Conservation (phyloP, 2,113 vertebrate genomes). For the Eulemur rufifrons region DNA sequence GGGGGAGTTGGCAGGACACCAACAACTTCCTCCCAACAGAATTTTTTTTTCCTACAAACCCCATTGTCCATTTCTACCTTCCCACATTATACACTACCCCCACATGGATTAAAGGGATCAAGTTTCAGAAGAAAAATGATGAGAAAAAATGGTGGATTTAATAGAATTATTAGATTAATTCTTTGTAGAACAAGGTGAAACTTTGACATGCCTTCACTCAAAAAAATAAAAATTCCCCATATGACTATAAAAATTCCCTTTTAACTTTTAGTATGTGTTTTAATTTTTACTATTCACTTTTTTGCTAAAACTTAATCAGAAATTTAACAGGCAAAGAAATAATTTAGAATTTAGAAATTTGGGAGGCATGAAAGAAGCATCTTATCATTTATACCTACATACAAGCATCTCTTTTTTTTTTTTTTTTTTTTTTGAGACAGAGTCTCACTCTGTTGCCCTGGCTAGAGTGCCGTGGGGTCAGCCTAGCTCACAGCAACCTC, state of each 20-base stretch:
- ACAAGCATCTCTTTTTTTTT: background rate
- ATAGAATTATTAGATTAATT: background rate
- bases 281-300: background rate
- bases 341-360: background rate
- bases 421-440: too few relatives aligned
- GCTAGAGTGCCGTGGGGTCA: too few relatives aligned
- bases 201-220: background rate
- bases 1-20: too few relatives aligned
- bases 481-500: too few relatives aligned
- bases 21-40: background rate
- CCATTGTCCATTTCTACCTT: background rate
- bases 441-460: too few relatives aligned
- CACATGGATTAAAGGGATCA: background rate
- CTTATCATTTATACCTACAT: background rate
- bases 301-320: background rate
- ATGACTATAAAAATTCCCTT: background rate
- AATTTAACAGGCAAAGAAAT: background rate
- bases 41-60: background rate
- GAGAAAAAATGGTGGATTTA: background rate
- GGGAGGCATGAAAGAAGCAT: background rate
- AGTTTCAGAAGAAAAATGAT: background rate
- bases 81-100: background rate
- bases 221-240: background rate
- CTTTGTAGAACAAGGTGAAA: background rate
- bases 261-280: background rate